Evolutionary conservation across 2,797 vertebrate species (phyloP).

Genomic region (Emys orbicularis): DNA sequence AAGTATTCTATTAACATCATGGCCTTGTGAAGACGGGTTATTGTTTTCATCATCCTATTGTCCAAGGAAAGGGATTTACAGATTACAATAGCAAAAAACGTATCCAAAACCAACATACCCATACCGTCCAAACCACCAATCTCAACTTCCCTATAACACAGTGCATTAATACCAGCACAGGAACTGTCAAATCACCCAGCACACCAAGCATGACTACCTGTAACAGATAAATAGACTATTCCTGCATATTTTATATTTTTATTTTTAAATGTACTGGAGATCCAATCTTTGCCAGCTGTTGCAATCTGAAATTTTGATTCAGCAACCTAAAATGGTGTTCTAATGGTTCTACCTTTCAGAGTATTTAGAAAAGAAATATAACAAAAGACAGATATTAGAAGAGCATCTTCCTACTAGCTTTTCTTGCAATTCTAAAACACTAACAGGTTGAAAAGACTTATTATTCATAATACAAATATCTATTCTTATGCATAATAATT

Average conservation of each 20-base stretch:
- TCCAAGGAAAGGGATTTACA: slow-evolving; percentile 51
- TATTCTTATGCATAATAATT: not conserved
- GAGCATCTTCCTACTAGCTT: not conserved
- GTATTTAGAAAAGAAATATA: not conserved
- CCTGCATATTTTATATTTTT: slow-evolving; percentile 70
- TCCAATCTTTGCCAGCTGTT: not conserved
- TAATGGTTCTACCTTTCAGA: not conserved
- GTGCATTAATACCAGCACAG: not conserved
- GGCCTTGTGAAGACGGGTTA: slow-evolving; percentile 95
- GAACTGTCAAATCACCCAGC: slow-evolving; percentile 19
- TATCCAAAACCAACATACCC: not conserved
- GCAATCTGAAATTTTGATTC: not conserved
- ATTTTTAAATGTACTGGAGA: not conserved
- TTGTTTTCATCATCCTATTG: slow-evolving; percentile 98
- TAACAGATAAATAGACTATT: slow-evolving; percentile 65
- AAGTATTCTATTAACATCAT: slow-evolving; percentile 98
- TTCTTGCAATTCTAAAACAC: not conserved
- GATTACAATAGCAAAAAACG: slow-evolving; percentile 38
- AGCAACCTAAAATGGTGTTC: not conserved
- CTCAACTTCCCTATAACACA: slow-evolving; percentile 14
- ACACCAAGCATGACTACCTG: not conserved
- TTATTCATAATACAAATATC: not conserved
- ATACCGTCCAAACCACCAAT: slow-evolving; percentile 23
- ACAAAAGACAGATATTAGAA: not conserved
- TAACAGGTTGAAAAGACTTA: not conserved